Evolutionary conservation across 2,888 invertebrate species (phyloP).

Genomic region (Eupithecia centaureata): DNA sequence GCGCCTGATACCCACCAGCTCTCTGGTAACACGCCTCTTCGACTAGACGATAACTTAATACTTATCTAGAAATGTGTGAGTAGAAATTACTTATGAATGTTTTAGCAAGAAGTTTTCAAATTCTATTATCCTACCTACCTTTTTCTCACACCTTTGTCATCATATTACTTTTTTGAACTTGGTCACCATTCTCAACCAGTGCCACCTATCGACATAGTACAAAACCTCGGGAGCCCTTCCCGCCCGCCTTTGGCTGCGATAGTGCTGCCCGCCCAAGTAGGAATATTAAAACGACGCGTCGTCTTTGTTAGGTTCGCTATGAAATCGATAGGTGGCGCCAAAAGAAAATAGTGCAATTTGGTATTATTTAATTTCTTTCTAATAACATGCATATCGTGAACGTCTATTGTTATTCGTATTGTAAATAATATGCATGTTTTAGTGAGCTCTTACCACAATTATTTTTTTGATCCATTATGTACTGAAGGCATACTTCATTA

Average conservation of each 20-base stretch:
- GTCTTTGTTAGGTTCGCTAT: conserved; percentile 20
- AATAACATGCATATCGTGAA: too few relatives aligned
- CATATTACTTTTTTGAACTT: too few relatives aligned
- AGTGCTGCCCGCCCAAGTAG: background rate
- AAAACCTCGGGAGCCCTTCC: conserved; percentile 5
- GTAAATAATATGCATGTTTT: too few relatives aligned
- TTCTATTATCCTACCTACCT: background rate
- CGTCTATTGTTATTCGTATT: too few relatives aligned
- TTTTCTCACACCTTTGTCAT: background rate
- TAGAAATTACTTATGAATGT: too few relatives aligned
- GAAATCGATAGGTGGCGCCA: conserved; percentile 37
- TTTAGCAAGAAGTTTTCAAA: background rate
- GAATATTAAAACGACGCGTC: background rate
- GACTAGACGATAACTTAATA: too few relatives aligned
- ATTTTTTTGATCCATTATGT: background rate
- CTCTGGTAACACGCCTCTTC: too few relatives aligned
- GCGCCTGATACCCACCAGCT: too few relatives aligned
- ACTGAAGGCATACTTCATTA: background rate
- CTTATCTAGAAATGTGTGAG: too few relatives aligned
- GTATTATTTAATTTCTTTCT: background rate
- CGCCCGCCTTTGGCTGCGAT: conserved; percentile 12
- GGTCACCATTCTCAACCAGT: conserved; percentile 1
- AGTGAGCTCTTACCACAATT: too few relatives aligned
- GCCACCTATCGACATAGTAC: conserved; percentile 20
- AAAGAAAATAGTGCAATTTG: background rate